phyloP scores from a whole-genome alignment of 2,113 vertebrate genomes.

The Sinocyclocheilus rhinocerous region DNA sequence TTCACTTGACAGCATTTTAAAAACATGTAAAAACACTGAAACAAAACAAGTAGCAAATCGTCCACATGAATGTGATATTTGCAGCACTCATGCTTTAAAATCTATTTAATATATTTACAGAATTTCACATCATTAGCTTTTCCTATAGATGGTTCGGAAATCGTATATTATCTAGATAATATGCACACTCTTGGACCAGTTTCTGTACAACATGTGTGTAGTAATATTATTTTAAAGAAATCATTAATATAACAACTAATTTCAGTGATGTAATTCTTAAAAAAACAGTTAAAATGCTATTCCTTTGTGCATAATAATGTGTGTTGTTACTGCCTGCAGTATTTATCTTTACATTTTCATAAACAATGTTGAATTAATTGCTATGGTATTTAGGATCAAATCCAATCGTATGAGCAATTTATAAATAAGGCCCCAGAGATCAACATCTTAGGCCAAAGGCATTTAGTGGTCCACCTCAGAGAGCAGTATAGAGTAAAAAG shows the following conservation, averaged over 20 bases:
- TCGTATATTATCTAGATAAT: neutral
- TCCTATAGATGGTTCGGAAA: neutral
- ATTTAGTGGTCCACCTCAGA: constrained; percentile 40
- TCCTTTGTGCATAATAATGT: neutral
- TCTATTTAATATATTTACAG: neutral
- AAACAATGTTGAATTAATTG: neutral
- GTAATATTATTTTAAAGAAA: too few species aligned
- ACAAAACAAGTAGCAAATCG: too few species aligned
- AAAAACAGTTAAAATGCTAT: neutral
- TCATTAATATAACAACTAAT: too few species aligned
- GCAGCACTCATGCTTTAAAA: too few species aligned
- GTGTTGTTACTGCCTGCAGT: neutral
- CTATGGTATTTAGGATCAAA: neutral
- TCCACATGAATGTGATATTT: too few species aligned
- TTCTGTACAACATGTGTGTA: too few species aligned
- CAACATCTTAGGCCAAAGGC: neutral
- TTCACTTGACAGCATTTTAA: too few species aligned
- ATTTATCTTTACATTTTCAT: neutral
- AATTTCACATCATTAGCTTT: neutral
- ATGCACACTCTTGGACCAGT: too few species aligned
- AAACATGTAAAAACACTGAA: neutral
- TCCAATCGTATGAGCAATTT: neutral
- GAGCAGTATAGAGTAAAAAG: neutral
- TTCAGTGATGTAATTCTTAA: too few species aligned
- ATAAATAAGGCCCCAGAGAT: neutral